Conservation (phyloP, 2,888 invertebrate species). For the Cryptocephalus primarius region DNA sequence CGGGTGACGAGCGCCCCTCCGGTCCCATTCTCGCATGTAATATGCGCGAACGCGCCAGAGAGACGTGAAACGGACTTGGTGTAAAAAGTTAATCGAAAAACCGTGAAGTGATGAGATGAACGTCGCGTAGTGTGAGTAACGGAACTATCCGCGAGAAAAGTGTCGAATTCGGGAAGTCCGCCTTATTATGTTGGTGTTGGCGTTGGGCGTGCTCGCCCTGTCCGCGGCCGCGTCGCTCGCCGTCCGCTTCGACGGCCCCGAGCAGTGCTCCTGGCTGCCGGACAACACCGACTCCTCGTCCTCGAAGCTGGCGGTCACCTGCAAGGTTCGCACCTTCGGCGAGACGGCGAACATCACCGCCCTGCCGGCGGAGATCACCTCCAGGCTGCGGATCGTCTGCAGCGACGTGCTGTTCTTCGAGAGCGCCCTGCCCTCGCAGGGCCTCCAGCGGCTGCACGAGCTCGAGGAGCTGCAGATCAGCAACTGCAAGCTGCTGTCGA, state of each 20-base stretch:
- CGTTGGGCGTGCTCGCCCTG: conserved; percentile 32
- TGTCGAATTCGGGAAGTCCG: background rate
- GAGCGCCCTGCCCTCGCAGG: conserved; percentile 61
- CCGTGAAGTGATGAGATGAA: background rate
- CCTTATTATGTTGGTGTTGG: conserved; percentile 38
- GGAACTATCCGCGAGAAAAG: background rate
- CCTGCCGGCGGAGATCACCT: conserved; percentile 59
- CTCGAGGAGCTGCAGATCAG: conserved; percentile 65
- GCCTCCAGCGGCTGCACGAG: conserved; percentile 53
- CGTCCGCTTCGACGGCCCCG: conserved; percentile 35
- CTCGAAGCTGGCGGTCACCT: conserved; percentile 46
- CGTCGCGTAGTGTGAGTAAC: background rate
- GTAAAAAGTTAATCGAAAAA: background rate
- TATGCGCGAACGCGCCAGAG: no score
- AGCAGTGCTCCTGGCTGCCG: conserved; percentile 39
- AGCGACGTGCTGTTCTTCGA: conserved; percentile 68
- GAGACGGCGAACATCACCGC: conserved; percentile 55
- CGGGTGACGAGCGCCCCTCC: conserved; percentile 7
- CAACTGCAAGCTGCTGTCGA: conserved; percentile 67
- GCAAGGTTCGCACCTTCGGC: conserved; percentile 61
- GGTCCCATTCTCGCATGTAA: conserved; percentile 16
- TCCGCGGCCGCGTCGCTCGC: conserved; percentile 17
- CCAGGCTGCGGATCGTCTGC: conserved; percentile 63
- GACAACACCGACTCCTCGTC: conserved; percentile 40
- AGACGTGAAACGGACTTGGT: conserved; percentile 12